Evolutionary conservation across 2,888 invertebrate species (phyloP).

Genomic region (Dynastes grantii): DNA sequence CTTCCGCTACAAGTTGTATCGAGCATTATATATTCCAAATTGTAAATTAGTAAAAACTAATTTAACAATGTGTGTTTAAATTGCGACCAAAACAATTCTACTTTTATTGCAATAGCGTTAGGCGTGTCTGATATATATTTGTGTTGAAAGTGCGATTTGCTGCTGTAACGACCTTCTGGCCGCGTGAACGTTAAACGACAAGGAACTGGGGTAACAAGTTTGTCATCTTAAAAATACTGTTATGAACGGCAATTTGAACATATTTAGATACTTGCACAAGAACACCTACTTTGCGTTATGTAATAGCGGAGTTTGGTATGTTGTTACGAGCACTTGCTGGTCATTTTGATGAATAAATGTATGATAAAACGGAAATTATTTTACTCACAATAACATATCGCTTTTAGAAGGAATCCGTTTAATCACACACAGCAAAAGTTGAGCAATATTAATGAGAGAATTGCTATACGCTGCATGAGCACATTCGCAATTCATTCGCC

Average conservation of each 20-base stretch:
- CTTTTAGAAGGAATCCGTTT: slow-evolving; percentile 1
- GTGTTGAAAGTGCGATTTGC: slow-evolving; percentile 43
- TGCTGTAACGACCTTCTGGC: slow-evolving; percentile 44
- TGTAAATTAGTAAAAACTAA: background rate
- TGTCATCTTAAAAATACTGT: slow-evolving; percentile 47
- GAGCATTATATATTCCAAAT: background rate
- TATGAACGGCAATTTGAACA: slow-evolving; percentile 24
- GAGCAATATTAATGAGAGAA: too few species aligned
- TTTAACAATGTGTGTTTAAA: slow-evolving; percentile 7
- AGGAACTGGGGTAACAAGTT: slow-evolving; percentile 51
- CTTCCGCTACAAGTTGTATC: slow-evolving; percentile 1
- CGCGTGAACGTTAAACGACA: slow-evolving; percentile 36
- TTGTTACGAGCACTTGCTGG: background rate
- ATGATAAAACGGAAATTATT: background rate
- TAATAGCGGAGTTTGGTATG: slow-evolving; percentile 24
- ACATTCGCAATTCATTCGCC: too few species aligned
- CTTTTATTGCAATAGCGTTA: slow-evolving; percentile 18
- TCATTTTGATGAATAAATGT: background rate
- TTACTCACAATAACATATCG: background rate
- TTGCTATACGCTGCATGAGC: too few species aligned
- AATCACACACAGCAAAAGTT: too few species aligned
- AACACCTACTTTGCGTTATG: slow-evolving; percentile 32
- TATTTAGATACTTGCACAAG: slow-evolving; percentile 32
- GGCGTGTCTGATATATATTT: slow-evolving; percentile 37
- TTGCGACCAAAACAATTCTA: slow-evolving; percentile 33